These are phyloP conservation scores for Halocynthia roretzi DNA, from an alignment of 23 tunicate species.

Conservation along the genomic window DNA sequence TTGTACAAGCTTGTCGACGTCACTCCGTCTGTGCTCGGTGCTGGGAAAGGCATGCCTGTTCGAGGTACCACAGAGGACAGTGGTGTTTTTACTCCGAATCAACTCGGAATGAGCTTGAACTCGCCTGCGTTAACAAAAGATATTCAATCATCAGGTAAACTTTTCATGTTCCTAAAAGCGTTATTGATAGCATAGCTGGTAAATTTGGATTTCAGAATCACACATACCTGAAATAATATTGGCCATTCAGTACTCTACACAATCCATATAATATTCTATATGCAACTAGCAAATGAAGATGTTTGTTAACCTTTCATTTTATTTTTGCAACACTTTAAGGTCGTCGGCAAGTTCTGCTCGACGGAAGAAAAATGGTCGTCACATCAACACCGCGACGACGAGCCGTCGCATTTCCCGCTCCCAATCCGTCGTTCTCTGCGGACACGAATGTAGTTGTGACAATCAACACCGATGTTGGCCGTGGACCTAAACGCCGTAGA, in stretches of 20 bases:
- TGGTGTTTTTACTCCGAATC: too few species aligned
- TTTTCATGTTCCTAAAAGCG: too few species aligned
- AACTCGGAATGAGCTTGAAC: too few species aligned
- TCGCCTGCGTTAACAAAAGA: too few species aligned
- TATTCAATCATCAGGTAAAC: too few species aligned
- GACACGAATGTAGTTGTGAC: not conserved
- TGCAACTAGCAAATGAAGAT: too few species aligned
- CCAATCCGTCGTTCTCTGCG: not conserved
- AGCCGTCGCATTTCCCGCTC: not conserved
- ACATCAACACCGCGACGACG: conserved; percentile 6
- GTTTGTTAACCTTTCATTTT: too few species aligned
- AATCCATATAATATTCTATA: too few species aligned
- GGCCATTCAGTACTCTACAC: too few species aligned
- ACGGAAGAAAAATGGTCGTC: not conserved
- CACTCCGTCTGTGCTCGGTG: conserved; percentile 2
- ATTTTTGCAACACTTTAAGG: not conserved
- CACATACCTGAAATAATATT: too few species aligned
- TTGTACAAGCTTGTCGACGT: conserved; percentile 16
- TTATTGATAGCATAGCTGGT: too few species aligned
- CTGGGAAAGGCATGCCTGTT: not conserved
- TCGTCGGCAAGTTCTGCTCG: not conserved
- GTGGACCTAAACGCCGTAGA: conserved; percentile 2
- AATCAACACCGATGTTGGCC: not conserved
- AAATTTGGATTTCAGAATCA: too few species aligned
- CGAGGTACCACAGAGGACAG: not conserved